Evolutionary conservation across 2,113 vertebrate genomes (phyloP).

Genomic region (Meriones unguiculatus): DNA sequence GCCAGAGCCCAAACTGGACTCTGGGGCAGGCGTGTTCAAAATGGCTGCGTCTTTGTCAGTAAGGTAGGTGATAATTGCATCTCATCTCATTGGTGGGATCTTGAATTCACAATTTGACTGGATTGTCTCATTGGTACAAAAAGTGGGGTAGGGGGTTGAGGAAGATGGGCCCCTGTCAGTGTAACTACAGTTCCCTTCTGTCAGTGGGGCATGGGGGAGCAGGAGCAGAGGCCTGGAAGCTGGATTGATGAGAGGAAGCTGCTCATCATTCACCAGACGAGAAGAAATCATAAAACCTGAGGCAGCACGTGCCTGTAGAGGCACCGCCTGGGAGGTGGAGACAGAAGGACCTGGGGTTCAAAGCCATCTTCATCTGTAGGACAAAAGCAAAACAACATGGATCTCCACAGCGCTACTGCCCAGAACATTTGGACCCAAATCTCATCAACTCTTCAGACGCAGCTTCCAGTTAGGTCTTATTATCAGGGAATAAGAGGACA

Average conservation of each 20-base stretch:
- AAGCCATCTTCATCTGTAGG: not conserved
- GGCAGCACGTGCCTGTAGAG: not conserved
- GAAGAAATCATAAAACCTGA: not conserved
- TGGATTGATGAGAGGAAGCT: not conserved
- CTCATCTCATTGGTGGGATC: not conserved
- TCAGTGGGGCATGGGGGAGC: not conserved
- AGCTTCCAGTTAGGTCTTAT: not conserved
- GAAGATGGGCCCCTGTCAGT: not conserved
- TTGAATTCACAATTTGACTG: not conserved
- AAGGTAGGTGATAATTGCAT: not conserved
- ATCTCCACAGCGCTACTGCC: not conserved
- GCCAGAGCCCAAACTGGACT: not conserved
- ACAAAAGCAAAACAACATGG: not conserved
- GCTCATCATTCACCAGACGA: rapidly evolving
- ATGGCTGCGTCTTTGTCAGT: not conserved
- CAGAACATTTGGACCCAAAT: not conserved
- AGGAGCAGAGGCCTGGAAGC: not conserved
- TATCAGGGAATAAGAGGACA: not conserved
- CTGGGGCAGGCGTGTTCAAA: too few relatives aligned
- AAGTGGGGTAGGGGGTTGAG: not conserved
- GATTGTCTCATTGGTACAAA: not conserved
- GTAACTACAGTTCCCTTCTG: not conserved
- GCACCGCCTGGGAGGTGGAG: not conserved
- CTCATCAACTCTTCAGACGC: not conserved
- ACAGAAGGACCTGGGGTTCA: not conserved